Evolutionary conservation across 1,140 invertebrate species (phyloP), one percentile per base, ranked within the genome.

Genomic region (Zaprionus davidi): DNA sequence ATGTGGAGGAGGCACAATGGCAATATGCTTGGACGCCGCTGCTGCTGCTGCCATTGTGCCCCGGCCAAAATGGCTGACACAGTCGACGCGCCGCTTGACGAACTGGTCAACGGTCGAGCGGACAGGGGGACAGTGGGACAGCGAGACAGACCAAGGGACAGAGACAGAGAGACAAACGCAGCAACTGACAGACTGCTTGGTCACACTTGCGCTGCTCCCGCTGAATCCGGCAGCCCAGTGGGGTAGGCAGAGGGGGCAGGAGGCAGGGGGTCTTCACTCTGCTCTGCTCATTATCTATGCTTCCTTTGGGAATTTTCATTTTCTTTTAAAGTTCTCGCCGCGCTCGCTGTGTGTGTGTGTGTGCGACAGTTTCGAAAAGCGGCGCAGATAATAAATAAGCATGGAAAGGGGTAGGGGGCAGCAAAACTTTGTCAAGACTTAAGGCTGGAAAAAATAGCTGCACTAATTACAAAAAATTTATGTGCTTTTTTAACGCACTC

Each of bases 291-390:
- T 90, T 90, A 90, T 90, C 86, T 90, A 90, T 90, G 85, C 81
- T 90, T 90, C 85, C 85, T 90, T 90, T 90, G 85, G 85, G 85
- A 90, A 90, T 90, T 90, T 90, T 90, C 85, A 90, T 90, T 90
- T 90, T 90, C 81, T 85, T 88, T 88, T 72, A 56, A 60, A 59
- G 59, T 73, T 83, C 64, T 78, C n/a, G 83, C 66, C 65, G 85
- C 38, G 2, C n/a, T 46, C 41, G 15, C 15, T 38, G 36, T 15
- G 13, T 5, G 3, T 38, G 36, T 34, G 9, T 38, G 36, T 84
- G 84, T 88, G 85, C 78, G 85, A 88, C 85, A 90, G 66, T 81
- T 81, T 57, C 57, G 31, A 69, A 67, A 71, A 63, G 26, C 13
- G 36, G 20, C 9, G 36, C 11, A 31, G 41, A 51, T 58, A 59